phyloP scores from a whole-genome alignment of 2,888 invertebrate species.

The Melanophora roralis region DNA sequence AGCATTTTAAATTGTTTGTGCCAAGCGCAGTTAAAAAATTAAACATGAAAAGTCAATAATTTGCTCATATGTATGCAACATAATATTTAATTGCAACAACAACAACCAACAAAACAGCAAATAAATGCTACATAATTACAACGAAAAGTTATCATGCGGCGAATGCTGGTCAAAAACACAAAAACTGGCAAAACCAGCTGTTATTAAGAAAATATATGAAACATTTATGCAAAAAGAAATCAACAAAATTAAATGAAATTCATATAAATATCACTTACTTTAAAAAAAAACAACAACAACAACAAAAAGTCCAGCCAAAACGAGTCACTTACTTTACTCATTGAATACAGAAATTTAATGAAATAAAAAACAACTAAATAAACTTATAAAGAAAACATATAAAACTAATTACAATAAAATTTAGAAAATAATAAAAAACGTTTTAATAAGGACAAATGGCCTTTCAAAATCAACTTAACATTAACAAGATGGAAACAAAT shows the following conservation, averaged over 20 bases:
- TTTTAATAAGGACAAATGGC: conserved; percentile 61
- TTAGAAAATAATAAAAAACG: conserved; percentile 53
- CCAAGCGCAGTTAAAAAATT: conserved; percentile 15
- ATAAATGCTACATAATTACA: conserved; percentile 57
- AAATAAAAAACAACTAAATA: conserved; percentile 21
- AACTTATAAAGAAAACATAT: conserved; percentile 51
- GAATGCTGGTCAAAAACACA: conserved; percentile 52
- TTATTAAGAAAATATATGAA: conserved; percentile 51
- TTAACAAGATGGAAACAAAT: conserved; percentile 53
- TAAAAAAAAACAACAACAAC: conserved; percentile 17
- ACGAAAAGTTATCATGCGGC: conserved; percentile 53
- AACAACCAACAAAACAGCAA: conserved; percentile 13
- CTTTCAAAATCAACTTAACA: conserved; percentile 63
- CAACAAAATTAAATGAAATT: conserved; percentile 61
- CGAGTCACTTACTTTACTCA: conserved; percentile 52
- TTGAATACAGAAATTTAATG: conserved; percentile 23
- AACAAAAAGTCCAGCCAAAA: conserved; percentile 17
- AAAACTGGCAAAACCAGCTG: conserved; percentile 62
- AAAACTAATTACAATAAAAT: conserved; percentile 61
- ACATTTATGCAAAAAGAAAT: conserved; percentile 52
- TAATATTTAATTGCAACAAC: conserved; percentile 41
- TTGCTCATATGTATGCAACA: conserved; percentile 58
- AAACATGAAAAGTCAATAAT: conserved; percentile 53
- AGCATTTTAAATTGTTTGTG: conserved; percentile 8
- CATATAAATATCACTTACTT: conserved; percentile 60